phyloP scores from a whole-genome alignment of 53 echinoderm and acorn worm species.

The Hippasteria phrygiana region DNA sequence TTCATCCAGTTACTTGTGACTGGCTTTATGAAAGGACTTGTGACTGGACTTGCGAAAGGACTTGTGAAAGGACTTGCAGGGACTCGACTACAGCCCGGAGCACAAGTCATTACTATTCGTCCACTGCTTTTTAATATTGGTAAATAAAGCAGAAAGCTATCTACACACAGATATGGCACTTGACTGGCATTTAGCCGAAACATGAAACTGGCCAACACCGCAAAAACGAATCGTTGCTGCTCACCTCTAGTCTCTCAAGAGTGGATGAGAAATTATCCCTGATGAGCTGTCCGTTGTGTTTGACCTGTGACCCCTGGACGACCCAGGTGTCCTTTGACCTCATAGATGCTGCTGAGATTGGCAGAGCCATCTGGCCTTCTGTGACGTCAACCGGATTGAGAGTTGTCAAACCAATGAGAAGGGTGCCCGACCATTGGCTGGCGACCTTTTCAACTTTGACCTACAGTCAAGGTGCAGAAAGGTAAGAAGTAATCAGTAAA shows the following conservation, averaged over 20 bases:
- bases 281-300: constrained; percentile 78
- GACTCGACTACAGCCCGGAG: too few species aligned
- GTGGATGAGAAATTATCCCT: constrained; percentile 93
- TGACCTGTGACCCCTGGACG: constrained; percentile 94
- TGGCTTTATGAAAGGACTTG: too few species aligned
- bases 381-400: constrained; percentile 77
- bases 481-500: neutral
- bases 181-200: too few species aligned
- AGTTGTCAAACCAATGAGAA: constrained; percentile 92
- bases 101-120: too few species aligned
- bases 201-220: neutral
- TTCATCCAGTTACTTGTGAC: too few species aligned
- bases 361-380: constrained; percentile 65
- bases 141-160: too few species aligned
- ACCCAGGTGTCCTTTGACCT: constrained; percentile 85
- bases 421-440: constrained; percentile 91
- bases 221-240: neutral
- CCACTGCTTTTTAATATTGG: too few species aligned
- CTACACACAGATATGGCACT: too few species aligned
- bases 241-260: constrained; percentile 89
- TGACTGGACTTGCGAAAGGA: too few species aligned
- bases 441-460: constrained; percentile 84
- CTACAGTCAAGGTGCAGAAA: constrained; percentile 48
- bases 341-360: constrained; percentile 71
- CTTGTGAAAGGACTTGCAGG: too few species aligned